Evolutionary conservation across 2,113 vertebrate genomes (phyloP).

Genomic region (Pomatorhinus ruficollis): DNA sequence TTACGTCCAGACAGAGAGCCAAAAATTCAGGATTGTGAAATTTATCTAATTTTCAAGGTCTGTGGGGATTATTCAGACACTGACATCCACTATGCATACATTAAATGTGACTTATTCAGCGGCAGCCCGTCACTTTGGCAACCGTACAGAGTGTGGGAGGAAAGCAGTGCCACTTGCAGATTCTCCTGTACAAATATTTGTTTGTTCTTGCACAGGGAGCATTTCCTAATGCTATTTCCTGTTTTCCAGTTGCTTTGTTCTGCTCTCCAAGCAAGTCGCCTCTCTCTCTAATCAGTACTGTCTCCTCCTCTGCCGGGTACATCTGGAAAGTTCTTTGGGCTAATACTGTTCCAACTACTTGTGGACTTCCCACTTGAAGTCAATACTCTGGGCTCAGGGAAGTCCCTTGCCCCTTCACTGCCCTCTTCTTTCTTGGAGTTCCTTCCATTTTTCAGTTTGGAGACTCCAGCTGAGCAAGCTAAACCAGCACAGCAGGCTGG

Average conservation of each 20-base stretch:
- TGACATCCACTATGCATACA: not conserved
- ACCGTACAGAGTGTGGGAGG: not conserved
- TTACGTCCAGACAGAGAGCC: not conserved
- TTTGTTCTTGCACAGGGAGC: not conserved
- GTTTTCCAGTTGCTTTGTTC: constrained; percentile 11
- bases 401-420: not conserved
- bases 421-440: not conserved
- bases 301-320: not conserved
- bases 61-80: not conserved
- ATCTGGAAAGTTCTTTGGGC: not conserved
- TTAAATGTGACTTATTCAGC: not conserved
- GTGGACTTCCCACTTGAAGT: accelerated
- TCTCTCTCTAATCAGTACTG: not conserved
- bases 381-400: not conserved
- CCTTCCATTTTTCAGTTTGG: not conserved
- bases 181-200: not conserved
- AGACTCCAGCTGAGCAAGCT: not conserved
- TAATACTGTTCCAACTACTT: not conserved
- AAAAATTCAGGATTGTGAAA: not conserved
- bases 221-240: constrained; percentile 14
- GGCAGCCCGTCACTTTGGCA: not conserved
- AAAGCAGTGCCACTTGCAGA: not conserved
- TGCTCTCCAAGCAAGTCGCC: not conserved
- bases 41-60: not conserved
- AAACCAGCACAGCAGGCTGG: not conserved